These are phyloP conservation scores for Drosophila meridiana DNA, from an alignment of 2,888 invertebrate species.

Conservation along the genomic window DNA sequence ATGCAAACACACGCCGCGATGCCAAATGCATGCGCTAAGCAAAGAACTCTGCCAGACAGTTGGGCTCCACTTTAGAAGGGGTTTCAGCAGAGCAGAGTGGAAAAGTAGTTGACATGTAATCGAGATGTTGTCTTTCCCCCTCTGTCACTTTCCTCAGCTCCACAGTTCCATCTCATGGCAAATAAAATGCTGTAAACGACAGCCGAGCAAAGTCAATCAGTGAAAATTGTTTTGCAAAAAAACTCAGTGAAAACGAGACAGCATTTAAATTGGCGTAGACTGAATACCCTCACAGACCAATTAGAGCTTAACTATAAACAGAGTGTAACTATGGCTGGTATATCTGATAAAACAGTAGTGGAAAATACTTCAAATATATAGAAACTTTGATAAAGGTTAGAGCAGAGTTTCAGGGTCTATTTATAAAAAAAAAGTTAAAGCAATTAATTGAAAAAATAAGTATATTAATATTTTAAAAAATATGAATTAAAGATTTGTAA, in stretches of 20 bases:
- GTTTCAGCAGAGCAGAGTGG: not conserved
- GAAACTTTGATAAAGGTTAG: no score
- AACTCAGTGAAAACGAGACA: not conserved
- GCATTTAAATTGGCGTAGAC: not conserved
- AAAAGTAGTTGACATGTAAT: conserved; percentile 27
- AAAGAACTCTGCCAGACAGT: conserved; percentile 50
- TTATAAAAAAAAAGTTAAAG: no score
- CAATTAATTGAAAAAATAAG: no score
- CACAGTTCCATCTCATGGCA: not conserved
- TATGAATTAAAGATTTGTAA: no score
- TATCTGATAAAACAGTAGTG: not conserved
- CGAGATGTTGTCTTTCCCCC: conserved; percentile 19
- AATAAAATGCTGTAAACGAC: conserved; percentile 32
- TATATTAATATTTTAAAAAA: no score
- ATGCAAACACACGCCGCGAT: conserved; percentile 51
- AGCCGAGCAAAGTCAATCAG: conserved; percentile 59
- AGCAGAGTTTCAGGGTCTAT: no score
- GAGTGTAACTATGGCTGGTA: not conserved
- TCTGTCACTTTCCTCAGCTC: not conserved
- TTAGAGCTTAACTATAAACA: not conserved
- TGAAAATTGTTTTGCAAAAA: conserved; percentile 50
- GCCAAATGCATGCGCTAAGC: conserved; percentile 48
- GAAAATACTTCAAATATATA: not conserved
- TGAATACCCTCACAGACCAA: not conserved
- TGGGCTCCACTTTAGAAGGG: conserved; percentile 40